Evolutionary conservation across 2,797 vertebrate species (phyloP).

Genomic region (Microctenopoma stevenorrisi): DNA sequence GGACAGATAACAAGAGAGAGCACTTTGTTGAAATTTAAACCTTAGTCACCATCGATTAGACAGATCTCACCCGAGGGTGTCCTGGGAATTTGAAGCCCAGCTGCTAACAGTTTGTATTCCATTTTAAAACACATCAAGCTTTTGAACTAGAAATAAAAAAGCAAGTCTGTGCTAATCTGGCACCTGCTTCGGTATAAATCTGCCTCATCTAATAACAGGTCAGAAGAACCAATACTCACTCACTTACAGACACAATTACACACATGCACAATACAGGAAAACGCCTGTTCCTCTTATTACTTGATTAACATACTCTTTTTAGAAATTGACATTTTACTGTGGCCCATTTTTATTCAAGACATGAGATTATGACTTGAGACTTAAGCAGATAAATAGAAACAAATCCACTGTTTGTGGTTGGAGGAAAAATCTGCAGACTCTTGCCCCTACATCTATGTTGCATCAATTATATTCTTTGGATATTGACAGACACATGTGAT

Average conservation of each 20-base stretch:
- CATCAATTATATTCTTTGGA: conserved; percentile 17
- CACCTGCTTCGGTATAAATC: neutral
- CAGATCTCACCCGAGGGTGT: conserved; percentile 4
- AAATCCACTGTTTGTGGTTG: neutral
- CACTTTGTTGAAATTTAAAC: neutral
- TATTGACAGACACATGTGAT: conserved; percentile 23
- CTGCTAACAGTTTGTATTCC: neutral
- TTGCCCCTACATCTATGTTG: neutral
- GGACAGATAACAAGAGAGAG: neutral
- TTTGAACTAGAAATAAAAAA: too few species aligned
- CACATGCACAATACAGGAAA: neutral
- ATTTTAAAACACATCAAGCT: neutral
- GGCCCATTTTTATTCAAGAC: neutral
- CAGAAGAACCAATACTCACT: conserved; percentile 1
- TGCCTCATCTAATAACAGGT: neutral
- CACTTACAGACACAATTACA: too few species aligned
- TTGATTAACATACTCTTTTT: neutral
- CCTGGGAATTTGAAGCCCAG: neutral
- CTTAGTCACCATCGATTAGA: conserved; percentile 10
- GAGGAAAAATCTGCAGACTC: neutral
- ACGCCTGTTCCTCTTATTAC: neutral
- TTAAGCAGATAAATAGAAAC: neutral
- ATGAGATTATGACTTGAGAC: neutral
- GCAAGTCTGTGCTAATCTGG: neutral
- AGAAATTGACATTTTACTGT: neutral